Base-by-base conservation (phyloP, 2,888 invertebrate genomes). In the Seladonia tumulorum region DNA sequence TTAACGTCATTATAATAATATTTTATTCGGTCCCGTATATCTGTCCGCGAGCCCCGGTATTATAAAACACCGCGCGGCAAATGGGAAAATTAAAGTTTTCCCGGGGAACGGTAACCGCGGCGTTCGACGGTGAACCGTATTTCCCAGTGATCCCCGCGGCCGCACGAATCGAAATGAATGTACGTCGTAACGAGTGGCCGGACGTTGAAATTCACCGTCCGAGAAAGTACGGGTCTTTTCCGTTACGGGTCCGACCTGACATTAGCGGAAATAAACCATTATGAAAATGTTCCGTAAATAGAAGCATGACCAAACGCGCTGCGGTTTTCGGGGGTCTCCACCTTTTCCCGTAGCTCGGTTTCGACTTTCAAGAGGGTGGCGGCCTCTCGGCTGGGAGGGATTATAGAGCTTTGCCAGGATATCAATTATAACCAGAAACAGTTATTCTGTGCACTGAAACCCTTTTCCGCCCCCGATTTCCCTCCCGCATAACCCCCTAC, bases 341-440 rank as follows among this genome's bases (percentile, higher is more conserved):
- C 92, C 91, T 92, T 91, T 92, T 87, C 90, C 89, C 89, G 90
- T 89, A 87, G 87, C 57, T 89, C 91, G 92, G 93, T 93, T 93
- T 94, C 93, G 93, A 93, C 93, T 92, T 94, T 93, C 92, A 93
- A 93, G 94, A 93, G 93, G 93, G 92, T 93, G 90, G 92, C 90
- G 89, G 91, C 90, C 88, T 63, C 29, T 29, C 90, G 90, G 87
- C 90, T 91, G 92, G 91, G 91, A 88, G 92, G 94, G 95, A 95
- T 95, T 95, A 95, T 94, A 94, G 94, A 93, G 95, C 95, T 95
- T 95, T 95, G 93, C 95, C 94, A 93, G 94, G 95, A 95, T 95
- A 95, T 95, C 95, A 95, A 95, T 95, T 95, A 95, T 95, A 95
- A 95, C 94, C 95, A 94, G 94, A 95, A 95, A 95, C 95, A 94